Evolutionary conservation across 2,113 vertebrate species (phyloP).

Genomic region (Apodemus speciosus): DNA sequence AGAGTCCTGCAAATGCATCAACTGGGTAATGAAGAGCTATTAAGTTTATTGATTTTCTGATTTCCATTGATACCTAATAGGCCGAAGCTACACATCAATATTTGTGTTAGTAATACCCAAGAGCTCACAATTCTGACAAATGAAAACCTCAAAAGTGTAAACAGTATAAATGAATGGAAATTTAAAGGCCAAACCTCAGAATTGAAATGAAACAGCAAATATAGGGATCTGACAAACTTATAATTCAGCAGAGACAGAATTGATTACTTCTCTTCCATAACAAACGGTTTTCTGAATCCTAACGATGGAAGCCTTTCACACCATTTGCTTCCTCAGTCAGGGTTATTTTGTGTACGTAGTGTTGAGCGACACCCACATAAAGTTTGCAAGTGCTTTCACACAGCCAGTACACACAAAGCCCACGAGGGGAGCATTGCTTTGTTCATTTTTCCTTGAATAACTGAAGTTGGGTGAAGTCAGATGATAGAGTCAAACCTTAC

Average conservation of each 20-base stretch:
- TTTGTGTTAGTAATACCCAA: conserved; percentile 94
- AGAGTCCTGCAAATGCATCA: conserved; percentile 92
- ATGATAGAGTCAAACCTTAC: not conserved
- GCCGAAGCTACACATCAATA: conserved; percentile 94
- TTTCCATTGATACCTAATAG: conserved; percentile 96
- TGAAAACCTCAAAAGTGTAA: conserved; percentile 88
- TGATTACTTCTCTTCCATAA: not conserved
- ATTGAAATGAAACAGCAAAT: conserved; percentile 78
- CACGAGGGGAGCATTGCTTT: not conserved
- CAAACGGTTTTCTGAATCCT: conserved; percentile 27
- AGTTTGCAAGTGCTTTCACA: not conserved
- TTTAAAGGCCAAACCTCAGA: conserved; percentile 80
- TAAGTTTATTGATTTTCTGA: conserved; percentile 97
- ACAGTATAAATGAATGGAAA: conserved; percentile 83
- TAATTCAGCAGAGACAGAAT: conserved; percentile 20
- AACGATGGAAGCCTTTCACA: not conserved
- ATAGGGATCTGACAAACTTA: conserved; percentile 2
- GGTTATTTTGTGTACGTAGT: not conserved
- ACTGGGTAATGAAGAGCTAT: conserved; percentile 96
- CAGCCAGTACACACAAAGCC: not conserved
- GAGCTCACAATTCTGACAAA: conserved; percentile 90
- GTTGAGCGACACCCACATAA: not conserved
- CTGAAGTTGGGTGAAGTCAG: not conserved
- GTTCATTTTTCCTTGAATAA: conserved; percentile 27
- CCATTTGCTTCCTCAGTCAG: not conserved